Conservation (phyloP, 2,888 invertebrate genomes). For the Heteromurus nitidus region DNA sequence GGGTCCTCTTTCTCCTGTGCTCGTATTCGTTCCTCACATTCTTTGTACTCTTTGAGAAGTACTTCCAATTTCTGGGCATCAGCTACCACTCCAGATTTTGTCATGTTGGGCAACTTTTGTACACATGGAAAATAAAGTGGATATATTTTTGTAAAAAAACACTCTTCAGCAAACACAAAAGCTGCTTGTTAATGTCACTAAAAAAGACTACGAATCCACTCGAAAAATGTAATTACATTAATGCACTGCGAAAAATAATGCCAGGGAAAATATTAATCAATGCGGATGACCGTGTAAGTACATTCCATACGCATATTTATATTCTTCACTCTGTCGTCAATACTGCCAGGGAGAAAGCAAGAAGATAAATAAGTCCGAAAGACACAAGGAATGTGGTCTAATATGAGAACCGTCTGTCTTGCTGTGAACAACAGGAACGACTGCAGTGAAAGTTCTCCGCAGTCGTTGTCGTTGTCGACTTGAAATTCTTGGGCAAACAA, state of each 20-base stretch:
- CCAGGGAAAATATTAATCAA: no score
- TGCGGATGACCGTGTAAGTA: no score
- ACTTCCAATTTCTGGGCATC: constrained; percentile 50
- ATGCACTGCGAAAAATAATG: constrained; percentile 2
- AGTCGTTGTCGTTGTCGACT: no score
- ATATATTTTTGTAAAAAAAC: no score
- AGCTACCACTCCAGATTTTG: constrained; percentile 31
- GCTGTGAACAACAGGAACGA: background rate
- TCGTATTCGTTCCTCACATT: constrained; percentile 68
- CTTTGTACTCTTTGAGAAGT: constrained; percentile 65
- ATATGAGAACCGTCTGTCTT: no score
- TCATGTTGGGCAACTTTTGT: constrained; percentile 54
- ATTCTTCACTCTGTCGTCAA: no score
- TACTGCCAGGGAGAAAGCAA: no score
- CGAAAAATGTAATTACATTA: constrained; percentile 45
- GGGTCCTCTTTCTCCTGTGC: constrained; percentile 70
- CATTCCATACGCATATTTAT: no score
- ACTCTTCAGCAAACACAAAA: no score
- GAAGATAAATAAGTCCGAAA: no score
- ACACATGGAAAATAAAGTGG: background rate
- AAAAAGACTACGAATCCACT: no score
- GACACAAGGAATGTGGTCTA: no score
- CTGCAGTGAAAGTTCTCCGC: background rate
- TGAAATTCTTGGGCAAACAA: background rate
- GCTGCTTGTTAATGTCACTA: background rate